phyloP scores from a whole-genome alignment of 37 sponge, comb jelly and placozoan species.

The Geodia barretti region DNA sequence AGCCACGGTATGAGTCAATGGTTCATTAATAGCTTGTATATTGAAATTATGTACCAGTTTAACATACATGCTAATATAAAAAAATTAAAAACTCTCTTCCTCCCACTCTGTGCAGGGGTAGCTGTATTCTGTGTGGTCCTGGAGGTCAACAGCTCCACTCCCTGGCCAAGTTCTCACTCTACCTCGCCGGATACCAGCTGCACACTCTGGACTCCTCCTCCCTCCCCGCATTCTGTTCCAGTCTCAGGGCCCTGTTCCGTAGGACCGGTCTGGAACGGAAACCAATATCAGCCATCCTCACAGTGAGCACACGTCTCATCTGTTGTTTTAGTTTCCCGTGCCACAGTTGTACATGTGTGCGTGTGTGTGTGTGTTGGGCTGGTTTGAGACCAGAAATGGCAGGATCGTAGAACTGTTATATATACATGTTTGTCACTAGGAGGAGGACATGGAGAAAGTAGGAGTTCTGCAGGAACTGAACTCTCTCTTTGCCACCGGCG shows the following conservation, averaged over 20 bases:
- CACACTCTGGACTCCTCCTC: slow-evolving; percentile 43
- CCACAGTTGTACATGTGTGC: neutral
- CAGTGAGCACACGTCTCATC: slow-evolving; percentile 35
- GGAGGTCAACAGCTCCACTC: slow-evolving; percentile 36
- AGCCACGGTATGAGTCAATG: slow-evolving; percentile 42
- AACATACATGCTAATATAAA: neutral
- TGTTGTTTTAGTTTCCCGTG: neutral
- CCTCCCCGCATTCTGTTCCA: slow-evolving; percentile 39
- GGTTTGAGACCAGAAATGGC: neutral
- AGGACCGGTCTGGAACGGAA: slow-evolving; percentile 84
- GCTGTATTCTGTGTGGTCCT: slow-evolving; percentile 59
- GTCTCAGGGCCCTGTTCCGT: slow-evolving; percentile 61
- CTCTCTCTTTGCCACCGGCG: slow-evolving; percentile 71
- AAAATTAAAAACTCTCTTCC: neutral
- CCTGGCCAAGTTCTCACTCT: slow-evolving; percentile 70
- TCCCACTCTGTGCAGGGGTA: slow-evolving; percentile 38
- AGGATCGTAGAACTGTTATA: neutral
- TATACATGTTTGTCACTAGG: slow-evolving; percentile 21
- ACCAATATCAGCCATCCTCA: slow-evolving; percentile 61
- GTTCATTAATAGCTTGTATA: neutral
- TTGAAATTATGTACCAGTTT: neutral
- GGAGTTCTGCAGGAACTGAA: slow-evolving; percentile 60
- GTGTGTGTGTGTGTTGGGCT: neutral
- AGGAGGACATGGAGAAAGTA: slow-evolving; percentile 29
- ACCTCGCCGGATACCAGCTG: slow-evolving; percentile 71